These are phyloP conservation scores for Protosalanx chinensis DNA, from an alignment of 2,797 vertebrate genomes.

Conservation along the genomic window DNA sequence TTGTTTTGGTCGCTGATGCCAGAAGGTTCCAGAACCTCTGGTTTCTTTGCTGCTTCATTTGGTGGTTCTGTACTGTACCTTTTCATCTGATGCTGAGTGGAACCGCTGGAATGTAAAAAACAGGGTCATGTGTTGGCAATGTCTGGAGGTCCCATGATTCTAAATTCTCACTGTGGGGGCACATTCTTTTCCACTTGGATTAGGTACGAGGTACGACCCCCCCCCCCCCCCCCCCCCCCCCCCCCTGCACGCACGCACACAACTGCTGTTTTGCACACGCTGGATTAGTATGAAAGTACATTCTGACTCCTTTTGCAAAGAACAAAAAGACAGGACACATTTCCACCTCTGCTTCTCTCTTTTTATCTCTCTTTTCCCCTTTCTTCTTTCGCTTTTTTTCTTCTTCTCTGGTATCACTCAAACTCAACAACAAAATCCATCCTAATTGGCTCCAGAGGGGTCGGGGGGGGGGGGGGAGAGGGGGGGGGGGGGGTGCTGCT, in stretches of 20 bases:
- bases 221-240: not conserved
- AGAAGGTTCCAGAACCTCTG: not conserved
- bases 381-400: conserved; percentile 1
- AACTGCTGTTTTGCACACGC: conserved; percentile 1
- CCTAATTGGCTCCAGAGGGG: conserved; percentile 81
- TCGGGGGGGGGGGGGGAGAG: conserved; percentile 36
- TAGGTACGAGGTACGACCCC: conserved; percentile 1
- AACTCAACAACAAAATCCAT: conserved; percentile 70
- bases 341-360: not conserved
- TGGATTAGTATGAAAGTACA: not conserved
- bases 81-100: conserved; percentile 14
- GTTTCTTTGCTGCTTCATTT: not conserved
- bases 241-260: not conserved
- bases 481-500: conserved; percentile 62
- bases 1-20: not conserved
- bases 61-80: not conserved
- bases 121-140: conserved; percentile 53
- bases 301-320: not conserved
- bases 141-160: conserved; percentile 50
- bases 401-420: conserved; percentile 57
- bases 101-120: conserved; percentile 52
- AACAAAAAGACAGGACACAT: not conserved
- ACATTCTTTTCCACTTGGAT: conserved; percentile 42
- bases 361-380: conserved; percentile 16
- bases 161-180: conserved; percentile 26